phyloP scores from a whole-genome alignment of 1,140 invertebrate species.

The Drosophila kepulauana region DNA sequence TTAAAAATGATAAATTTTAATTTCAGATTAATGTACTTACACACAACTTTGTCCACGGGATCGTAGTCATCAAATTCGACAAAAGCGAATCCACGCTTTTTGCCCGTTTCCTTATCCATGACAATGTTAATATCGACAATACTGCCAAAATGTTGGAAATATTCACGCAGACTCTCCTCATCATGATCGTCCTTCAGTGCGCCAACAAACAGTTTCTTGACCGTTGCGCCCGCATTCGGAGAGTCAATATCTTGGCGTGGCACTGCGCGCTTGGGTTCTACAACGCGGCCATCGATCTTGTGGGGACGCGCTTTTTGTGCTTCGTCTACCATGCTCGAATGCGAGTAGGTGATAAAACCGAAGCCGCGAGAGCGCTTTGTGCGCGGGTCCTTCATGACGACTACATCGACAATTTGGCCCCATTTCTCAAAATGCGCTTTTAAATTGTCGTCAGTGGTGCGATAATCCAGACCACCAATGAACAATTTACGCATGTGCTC shows the following conservation, averaged over 20 bases:
- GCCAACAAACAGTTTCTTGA: constrained; percentile 98
- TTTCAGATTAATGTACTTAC: constrained; percentile 85
- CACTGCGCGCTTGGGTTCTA: constrained; percentile 98
- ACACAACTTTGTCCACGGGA: constrained; percentile 97
- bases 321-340: constrained; percentile 97
- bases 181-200: constrained; percentile 96
- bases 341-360: constrained; percentile 98
- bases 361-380: constrained; percentile 97
- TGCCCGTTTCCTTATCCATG: constrained; percentile 95
- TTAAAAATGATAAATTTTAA: background rate
- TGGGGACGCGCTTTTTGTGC: constrained; percentile 94
- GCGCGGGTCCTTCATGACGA: constrained; percentile 99
- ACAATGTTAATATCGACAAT: constrained; percentile 95
- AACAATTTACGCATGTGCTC: constrained; percentile 98
- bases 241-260: constrained; percentile 96
- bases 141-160: constrained; percentile 94
- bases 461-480: constrained; percentile 98
- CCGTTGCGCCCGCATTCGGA: constrained; percentile 96
- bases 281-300: constrained; percentile 91
- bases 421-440: constrained; percentile 98
- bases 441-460: constrained; percentile 97
- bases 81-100: constrained; percentile 97
- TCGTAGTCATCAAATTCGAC: constrained; percentile 99
- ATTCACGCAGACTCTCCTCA: constrained; percentile 93
- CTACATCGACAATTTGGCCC: constrained; percentile 98